Evolutionary conservation across 2,888 invertebrate species (phyloP).

Genomic region (Coenonympha glycerion): DNA sequence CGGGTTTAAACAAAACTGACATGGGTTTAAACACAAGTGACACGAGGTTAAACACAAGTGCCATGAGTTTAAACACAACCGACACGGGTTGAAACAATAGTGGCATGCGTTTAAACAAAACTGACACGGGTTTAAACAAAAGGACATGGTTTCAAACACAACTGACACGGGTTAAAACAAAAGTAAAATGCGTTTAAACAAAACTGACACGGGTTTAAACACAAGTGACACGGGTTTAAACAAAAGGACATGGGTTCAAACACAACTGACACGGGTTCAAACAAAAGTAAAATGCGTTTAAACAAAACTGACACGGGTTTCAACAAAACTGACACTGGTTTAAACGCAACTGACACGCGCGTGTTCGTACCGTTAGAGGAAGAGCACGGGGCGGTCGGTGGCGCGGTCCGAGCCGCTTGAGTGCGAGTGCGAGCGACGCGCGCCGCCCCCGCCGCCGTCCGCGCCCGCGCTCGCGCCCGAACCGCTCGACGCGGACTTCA

Average conservation of each 20-base stretch:
- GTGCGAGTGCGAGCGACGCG: conserved; percentile 58
- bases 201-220: neutral
- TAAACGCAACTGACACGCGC: too few relatives aligned
- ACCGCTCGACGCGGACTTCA: conserved; percentile 55
- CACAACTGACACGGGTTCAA: neutral
- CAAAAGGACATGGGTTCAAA: neutral
- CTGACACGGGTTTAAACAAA: neutral
- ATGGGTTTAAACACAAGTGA: neutral
- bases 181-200: neutral
- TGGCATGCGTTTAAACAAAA: neutral
- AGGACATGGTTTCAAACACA: neutral
- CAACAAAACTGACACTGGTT: neutral
- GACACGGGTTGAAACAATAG: neutral
- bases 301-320: neutral
- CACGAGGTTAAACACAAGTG: neutral
- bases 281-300: neutral
- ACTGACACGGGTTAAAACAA: neutral
- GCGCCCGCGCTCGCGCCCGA: conserved; percentile 51
- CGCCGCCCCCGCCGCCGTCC: conserved; percentile 55
- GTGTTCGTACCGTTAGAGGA: conserved; percentile 50
- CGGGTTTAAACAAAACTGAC: neutral
- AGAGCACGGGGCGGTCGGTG: conserved; percentile 56
- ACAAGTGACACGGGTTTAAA: neutral
- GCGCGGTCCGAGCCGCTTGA: conserved; percentile 56
- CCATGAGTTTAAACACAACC: neutral